These are phyloP conservation scores for Agriotes lineatus DNA, from an alignment of 2,888 invertebrate species.

Conservation along the genomic window DNA sequence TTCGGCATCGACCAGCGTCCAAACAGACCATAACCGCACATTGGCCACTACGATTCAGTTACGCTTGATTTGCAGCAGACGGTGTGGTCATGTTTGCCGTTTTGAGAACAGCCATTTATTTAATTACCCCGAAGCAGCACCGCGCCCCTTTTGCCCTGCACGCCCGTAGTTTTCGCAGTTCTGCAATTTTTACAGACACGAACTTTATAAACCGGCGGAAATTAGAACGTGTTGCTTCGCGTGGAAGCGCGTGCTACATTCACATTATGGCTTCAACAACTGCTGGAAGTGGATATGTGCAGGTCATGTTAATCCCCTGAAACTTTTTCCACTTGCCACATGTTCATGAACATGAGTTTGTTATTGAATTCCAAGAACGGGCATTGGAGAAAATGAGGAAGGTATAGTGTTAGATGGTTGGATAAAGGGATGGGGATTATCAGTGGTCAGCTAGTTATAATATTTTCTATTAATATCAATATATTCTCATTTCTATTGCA, in stretches of 20 bases:
- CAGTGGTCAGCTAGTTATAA: too few species aligned
- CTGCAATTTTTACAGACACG: background rate
- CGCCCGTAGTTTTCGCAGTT: conserved; percentile 10
- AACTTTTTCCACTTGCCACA: too few species aligned
- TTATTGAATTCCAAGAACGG: too few species aligned
- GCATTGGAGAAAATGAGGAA: too few species aligned
- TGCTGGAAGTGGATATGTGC: background rate
- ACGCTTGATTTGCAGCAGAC: conserved; percentile 4
- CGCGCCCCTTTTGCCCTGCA: background rate
- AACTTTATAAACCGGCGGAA: conserved; percentile 2
- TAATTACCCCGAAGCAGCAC: conserved; percentile 6
- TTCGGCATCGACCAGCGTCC: too few species aligned
- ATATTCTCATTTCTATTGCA: too few species aligned
- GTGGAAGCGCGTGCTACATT: background rate
- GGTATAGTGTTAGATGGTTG: too few species aligned
- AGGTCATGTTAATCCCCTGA: too few species aligned
- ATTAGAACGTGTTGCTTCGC: conserved; percentile 1
- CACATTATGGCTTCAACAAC: background rate
- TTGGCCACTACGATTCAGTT: conserved; percentile 12
- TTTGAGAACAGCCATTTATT: conserved; percentile 14
- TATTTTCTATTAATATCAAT: too few species aligned
- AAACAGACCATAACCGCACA: too few species aligned
- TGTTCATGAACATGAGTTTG: too few species aligned
- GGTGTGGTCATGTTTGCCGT: conserved; percentile 10
- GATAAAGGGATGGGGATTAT: too few species aligned